Base-by-base conservation (phyloP, 2,113 vertebrate genomes). In the Paracanthobrama guichenoti region DNA sequence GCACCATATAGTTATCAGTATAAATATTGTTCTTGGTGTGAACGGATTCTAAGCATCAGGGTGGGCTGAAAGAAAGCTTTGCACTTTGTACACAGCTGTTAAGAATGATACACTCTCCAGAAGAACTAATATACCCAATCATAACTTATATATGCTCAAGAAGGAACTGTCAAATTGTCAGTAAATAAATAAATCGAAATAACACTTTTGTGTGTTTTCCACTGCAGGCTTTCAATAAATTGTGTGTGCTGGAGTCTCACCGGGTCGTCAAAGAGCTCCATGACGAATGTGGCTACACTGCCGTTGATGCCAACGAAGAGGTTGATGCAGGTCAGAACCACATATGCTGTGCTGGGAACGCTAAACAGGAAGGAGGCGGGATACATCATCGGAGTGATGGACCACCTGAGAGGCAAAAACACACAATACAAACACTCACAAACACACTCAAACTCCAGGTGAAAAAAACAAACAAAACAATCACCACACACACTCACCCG, bases 281-380 rank as follows among this genome's bases (percentile, higher is more conserved):
- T 94, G 72, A 99, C 93, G 20, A 99, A 99, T 18, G 98, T 99
- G 84, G 97, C 98, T 85, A 99, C 94, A 0, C 98, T 99, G 87
- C 97, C 97, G 4, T 99, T 99, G 85, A 99, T 98, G 2, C 98
- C 98, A 5, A 99, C 98, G 93, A 99, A 99, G 86, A 99, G 95
- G 92, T 99, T 99, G 87, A 98, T 89, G 2, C 96, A 98, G 88
- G 97, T 99, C 84, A 99, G 94, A 31, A 97, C 97, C 89, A 99
- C 97, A 0, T 99, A 99, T 0, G 98, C 98, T 0, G 98, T 99
- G 93, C 98, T 99, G 85, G 98, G 98, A 50, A 99, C 96, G 79
- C 94, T 97, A 94, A 99, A 99, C 84, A 99, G 48, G 2, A 99
- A 99, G 78, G 98, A 98, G 31, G 97, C 97, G 0, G 98, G 98